Conservation (phyloP, 2,888 invertebrate species). For the Seladonia tumulorum region DNA sequence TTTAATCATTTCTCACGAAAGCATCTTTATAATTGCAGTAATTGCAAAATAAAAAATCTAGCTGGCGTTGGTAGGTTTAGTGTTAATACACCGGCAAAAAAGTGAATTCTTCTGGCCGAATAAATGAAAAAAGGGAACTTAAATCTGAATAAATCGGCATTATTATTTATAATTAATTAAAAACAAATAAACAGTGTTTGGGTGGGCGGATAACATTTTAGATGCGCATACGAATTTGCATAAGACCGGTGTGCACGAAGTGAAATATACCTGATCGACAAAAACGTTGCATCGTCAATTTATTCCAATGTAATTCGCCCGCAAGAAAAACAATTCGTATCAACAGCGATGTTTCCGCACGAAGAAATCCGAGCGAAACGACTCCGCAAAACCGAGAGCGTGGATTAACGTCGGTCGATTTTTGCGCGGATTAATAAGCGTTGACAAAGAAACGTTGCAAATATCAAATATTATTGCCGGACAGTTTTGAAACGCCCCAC, state of each 20-base stretch:
- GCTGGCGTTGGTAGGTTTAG: too few species aligned
- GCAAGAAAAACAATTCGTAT: not conserved
- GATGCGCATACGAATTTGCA: not conserved
- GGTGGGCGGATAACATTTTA: not conserved
- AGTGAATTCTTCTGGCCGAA: not conserved
- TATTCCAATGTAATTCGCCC: not conserved
- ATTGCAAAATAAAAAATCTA: too few species aligned
- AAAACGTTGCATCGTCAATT: not conserved
- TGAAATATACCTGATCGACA: not conserved
- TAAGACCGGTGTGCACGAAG: not conserved
- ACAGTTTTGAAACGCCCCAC: not conserved
- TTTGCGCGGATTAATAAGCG: constrained; percentile 22
- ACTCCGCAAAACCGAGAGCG: not conserved
- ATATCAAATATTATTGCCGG: not conserved
- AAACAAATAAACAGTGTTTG: not conserved
- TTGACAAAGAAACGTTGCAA: constrained; percentile 19
- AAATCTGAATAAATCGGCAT: not conserved
- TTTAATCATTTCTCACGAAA: too few species aligned
- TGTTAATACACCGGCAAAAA: not conserved
- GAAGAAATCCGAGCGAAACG: not conserved
- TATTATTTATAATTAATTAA: not conserved
- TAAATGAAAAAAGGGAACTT: not conserved
- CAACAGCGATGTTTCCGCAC: not conserved
- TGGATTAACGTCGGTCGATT: constrained; percentile 21
- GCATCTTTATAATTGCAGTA: too few species aligned